Conservation (phyloP, 2,113 vertebrate genomes). For the Serilophus lunatus region DNA sequence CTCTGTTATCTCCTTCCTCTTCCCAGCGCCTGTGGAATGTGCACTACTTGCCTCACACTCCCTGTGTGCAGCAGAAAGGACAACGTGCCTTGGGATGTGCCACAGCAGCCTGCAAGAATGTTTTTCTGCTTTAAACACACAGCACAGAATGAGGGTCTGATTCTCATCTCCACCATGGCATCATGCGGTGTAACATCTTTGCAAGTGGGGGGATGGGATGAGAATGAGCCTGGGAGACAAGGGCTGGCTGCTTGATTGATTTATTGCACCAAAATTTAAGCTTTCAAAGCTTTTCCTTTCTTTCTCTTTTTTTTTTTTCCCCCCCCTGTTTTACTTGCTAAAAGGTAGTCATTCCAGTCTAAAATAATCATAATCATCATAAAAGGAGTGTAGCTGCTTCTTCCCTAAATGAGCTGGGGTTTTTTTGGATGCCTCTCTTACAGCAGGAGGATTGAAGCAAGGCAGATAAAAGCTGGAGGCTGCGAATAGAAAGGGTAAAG, state of each 20-base stretch:
- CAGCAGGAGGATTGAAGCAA: conserved; percentile 7
- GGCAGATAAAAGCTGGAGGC: conserved; percentile 26
- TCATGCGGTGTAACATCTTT: background rate
- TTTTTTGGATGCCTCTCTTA: background rate
- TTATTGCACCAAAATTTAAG: background rate
- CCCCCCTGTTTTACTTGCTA: background rate
- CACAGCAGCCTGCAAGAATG: background rate
- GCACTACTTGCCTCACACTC: background rate
- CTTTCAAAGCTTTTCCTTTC: background rate
- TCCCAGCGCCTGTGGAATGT: background rate
- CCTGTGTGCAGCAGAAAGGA: background rate
- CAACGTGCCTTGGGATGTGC: background rate
- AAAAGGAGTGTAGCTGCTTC: conserved; percentile 1
- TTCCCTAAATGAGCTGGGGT: background rate
- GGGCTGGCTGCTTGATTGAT: background rate
- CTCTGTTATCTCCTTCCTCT: background rate
- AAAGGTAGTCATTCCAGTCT: background rate
- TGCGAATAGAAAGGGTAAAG: conserved; percentile 13
- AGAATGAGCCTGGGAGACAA: background rate
- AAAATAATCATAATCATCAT: conserved; percentile 28
- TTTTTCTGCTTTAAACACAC: background rate
- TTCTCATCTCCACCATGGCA: background rate
- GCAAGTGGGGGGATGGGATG: background rate
- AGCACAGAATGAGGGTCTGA: background rate
- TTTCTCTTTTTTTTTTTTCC: background rate